Evolutionary conservation across 2,797 vertebrate genomes (phyloP).

Genomic region (Champsocephalus esox): DNA sequence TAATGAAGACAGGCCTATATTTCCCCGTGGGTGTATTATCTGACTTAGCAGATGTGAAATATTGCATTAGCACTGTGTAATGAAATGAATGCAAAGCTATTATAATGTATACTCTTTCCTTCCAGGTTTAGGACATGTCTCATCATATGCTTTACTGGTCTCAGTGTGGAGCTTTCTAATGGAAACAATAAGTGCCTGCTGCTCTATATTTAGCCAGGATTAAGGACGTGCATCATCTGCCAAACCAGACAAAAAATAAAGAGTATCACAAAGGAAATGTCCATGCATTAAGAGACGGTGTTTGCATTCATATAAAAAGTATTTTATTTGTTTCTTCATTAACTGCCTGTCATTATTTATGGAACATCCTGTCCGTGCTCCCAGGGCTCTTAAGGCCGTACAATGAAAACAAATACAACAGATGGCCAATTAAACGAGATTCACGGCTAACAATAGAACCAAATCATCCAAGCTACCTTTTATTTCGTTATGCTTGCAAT

Average conservation of each 20-base stretch:
- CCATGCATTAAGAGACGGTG: background rate
- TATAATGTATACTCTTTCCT: background rate
- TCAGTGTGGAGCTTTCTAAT: conserved; percentile 18
- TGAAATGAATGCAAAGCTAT: background rate
- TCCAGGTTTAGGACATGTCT: conserved; percentile 34
- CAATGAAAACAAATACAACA: conserved; percentile 66
- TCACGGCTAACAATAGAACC: rapidly evolving
- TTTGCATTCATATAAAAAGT: background rate
- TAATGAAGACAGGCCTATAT: background rate
- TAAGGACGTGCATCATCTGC: background rate
- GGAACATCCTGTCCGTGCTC: conserved; percentile 42
- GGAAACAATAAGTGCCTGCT: conserved; percentile 36
- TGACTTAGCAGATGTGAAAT: background rate
- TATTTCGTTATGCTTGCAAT: rapidly evolving
- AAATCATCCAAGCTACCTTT: rapidly evolving
- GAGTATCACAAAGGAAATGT: too few relatives aligned
- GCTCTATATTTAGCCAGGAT: conserved; percentile 18
- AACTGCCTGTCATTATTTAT: conserved; percentile 26
- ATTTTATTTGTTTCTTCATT: background rate
- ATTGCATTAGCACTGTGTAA: background rate
- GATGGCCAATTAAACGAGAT: background rate
- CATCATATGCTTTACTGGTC: conserved; percentile 39
- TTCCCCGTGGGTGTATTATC: background rate
- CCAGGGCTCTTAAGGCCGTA: conserved; percentile 80
- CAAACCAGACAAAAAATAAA: background rate